Base-by-base conservation (phyloP, 2,113 vertebrate genomes). In the Girardinichthys multiradiatus region DNA sequence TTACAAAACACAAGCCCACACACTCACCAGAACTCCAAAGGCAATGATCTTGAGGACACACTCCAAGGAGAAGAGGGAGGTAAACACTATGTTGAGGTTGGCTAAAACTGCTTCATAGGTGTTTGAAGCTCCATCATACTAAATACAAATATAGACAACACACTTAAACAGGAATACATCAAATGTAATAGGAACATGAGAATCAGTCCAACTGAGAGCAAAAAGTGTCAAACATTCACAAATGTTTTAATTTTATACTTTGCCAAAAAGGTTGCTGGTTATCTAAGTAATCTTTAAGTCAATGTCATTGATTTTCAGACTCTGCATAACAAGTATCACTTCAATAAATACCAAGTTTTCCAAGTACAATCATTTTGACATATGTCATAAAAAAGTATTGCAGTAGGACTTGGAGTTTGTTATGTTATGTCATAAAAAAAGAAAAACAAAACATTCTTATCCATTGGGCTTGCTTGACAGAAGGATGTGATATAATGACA, bases 21-120 rank as follows among this genome's bases (percentile, higher is more conserved):
- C 45, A 90, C 96, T 92, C 89, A 99, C 97, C 96, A 98, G 92
- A 51, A 86, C 95, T 39, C 97, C 97, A 24, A 99, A 99, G 80
- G 97, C 97, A 87, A 98, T 96, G 93, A 99, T 98, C 92, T 99
- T 99, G 48, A 99, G 93, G 62, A 98, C 85, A 92, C 97, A 98
- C 88, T 99, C 97, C 87, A 98, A 94, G 61, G 97, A 98, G 94
- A 99, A 99, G 83, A 99, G 95, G 2, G 97, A 96, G 28, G 97
- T 99, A 94, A 99, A 99, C 89, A 99, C 96, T 4, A 99, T 97
- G 95, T 99, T 99, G 93, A 99, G 96, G 74, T 96, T 95, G 79
- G 89, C 95, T 79, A 99, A 93, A 1, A 97, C 96, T 4, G 88
- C 86, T 82, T 98, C 96, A 37, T 98, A 98, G 59, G 95, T 90